Evolutionary conservation across 2,113 vertebrate genomes (phyloP).

Genomic region (Myiozetetes cayanensis): DNA sequence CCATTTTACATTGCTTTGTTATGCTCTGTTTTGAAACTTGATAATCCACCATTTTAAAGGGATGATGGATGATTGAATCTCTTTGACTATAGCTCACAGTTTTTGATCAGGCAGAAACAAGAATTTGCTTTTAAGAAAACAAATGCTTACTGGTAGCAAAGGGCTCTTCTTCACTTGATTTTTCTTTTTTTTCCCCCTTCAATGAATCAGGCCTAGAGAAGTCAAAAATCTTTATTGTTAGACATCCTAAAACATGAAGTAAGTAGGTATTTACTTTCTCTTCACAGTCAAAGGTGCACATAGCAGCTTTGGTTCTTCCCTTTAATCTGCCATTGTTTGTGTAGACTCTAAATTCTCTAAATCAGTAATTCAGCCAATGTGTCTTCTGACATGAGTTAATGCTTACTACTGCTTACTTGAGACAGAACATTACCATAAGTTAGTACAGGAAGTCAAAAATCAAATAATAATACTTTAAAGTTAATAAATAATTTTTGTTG

Average conservation of each 20-base stretch:
- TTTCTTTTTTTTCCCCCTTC: not conserved
- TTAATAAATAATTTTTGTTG: not conserved
- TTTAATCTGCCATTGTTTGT: not conserved
- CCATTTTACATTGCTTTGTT: not conserved
- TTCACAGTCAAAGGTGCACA: not conserved
- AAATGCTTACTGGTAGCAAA: not conserved
- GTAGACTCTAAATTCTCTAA: not conserved
- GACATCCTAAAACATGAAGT: not conserved
- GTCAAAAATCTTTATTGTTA: not conserved
- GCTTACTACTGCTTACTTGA: not conserved
- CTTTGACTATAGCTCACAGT: not conserved
- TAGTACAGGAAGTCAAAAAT: not conserved
- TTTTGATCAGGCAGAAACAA: not conserved
- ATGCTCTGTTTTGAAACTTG: not conserved
- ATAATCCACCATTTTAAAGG: not conserved
- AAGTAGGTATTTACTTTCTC: not conserved
- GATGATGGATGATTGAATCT: not conserved
- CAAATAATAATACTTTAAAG: not conserved
- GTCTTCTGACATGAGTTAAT: not conserved
- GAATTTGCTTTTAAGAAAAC: not conserved
- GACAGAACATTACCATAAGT: not conserved
- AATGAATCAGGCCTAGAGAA: not conserved
- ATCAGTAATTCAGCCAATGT: not conserved
- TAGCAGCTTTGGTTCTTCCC: not conserved
- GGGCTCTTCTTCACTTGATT: not conserved